Conservation (phyloP, 2,797 vertebrate species). For the Artibeus lituratus region DNA sequence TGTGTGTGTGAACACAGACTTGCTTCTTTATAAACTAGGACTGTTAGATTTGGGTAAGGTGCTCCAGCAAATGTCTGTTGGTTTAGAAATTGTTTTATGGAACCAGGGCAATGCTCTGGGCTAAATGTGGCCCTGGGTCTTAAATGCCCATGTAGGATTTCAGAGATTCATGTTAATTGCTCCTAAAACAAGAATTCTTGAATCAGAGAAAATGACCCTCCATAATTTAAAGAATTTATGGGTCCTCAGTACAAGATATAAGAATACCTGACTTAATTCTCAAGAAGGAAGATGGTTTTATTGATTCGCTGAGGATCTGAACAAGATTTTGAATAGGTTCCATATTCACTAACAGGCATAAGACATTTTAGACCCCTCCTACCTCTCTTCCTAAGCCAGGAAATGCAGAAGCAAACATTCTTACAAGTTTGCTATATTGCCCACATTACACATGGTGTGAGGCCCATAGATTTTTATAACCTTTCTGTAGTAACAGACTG, state of each 20-base stretch:
- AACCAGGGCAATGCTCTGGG: background rate
- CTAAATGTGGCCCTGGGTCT: background rate
- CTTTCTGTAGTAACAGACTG: background rate
- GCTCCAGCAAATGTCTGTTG: background rate
- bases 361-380: background rate
- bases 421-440: background rate
- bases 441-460: background rate
- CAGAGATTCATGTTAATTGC: background rate
- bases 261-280: background rate
- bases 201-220: background rate
- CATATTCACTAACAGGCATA: background rate
- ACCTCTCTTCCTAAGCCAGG: constrained; percentile 20
- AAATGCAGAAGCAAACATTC: constrained; percentile 36
- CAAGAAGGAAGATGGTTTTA: background rate
- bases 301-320: background rate
- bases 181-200: background rate
- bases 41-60: background rate
- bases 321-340: constrained; percentile 6
- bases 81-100: constrained; percentile 6
- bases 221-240: background rate
- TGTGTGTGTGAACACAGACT: background rate
- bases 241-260: background rate
- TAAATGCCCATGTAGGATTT: background rate
- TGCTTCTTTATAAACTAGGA: background rate
- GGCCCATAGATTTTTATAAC: background rate